Percentiles rank a stretch among this genome's conserved stretches.
These are phyloP conservation scores for Escarpia spicata DNA, from an alignment of 2,888 invertebrate genomes.

Conservation along the genomic window DNA sequence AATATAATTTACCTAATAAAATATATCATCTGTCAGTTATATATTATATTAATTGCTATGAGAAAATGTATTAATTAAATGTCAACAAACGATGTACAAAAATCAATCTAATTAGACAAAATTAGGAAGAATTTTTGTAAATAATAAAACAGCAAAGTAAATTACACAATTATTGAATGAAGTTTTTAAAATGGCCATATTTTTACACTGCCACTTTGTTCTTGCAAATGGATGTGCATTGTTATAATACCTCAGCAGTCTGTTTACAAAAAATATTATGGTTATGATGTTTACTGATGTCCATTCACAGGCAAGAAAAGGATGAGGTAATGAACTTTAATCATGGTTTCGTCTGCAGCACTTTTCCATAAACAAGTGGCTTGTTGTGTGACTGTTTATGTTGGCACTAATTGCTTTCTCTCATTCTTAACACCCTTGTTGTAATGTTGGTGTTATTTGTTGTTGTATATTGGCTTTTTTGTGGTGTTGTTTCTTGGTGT, in stretches of 20 bases:
- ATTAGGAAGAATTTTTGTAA: too few species aligned
- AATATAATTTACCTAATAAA: neutral
- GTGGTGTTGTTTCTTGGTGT: neutral
- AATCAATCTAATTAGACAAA: neutral
- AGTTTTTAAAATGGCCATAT: too few species aligned
- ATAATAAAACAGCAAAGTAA: too few species aligned
- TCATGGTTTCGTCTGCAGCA: neutral
- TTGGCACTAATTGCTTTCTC: neutral
- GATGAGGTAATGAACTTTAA: neutral
- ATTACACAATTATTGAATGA: too few species aligned
- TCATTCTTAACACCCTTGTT: neutral
- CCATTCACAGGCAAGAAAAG: slow-evolving; percentile 6
- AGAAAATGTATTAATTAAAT: neutral
- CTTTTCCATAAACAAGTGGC: neutral
- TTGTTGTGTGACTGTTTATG: neutral
- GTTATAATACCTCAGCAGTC: neutral
- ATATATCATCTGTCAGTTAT: neutral
- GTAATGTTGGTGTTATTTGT: neutral
- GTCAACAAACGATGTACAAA: neutral
- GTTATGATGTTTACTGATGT: neutral
- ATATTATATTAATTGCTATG: neutral
- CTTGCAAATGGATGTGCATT: neutral
- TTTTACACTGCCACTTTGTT: too few species aligned
- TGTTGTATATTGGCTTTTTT: neutral
- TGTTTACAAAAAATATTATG: neutral